A percentile compares a stretch with the other conserved stretches of the same genome.
Evolutionary conservation across 2,113 vertebrate genomes (phyloP).

Genomic region (Centrocercus urophasianus): DNA sequence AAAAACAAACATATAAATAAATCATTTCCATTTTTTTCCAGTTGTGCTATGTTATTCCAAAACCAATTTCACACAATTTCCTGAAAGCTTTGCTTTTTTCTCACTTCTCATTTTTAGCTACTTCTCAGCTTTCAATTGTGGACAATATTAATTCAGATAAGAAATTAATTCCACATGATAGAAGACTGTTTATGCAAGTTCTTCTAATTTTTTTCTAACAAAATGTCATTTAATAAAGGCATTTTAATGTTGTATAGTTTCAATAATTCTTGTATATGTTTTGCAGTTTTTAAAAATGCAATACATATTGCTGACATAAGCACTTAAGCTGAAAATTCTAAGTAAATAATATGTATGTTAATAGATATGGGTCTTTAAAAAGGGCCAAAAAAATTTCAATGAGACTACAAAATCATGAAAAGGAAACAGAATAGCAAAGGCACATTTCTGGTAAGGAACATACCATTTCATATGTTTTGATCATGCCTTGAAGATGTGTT

Average conservation of each 20-base stretch:
- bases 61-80: neutral
- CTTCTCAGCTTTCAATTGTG: neutral
- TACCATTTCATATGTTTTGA: conserved; percentile 83
- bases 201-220: neutral
- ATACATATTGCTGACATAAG: neutral
- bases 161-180: neutral
- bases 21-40: neutral
- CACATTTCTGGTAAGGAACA: neutral
- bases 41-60: neutral
- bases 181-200: neutral
- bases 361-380: neutral
- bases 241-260: neutral
- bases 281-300: neutral
- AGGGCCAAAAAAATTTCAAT: neutral
- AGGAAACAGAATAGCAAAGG: neutral
- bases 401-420: neutral
- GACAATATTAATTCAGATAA: neutral
- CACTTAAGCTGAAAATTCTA: neutral
- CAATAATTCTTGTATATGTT: neutral
- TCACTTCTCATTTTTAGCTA: neutral
- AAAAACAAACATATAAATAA: neutral
- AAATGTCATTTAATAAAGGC: neutral
- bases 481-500: conserved; percentile 79
- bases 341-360: neutral
- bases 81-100: neutral